Base-by-base conservation (phyloP, 2,797 vertebrate species). In the Typhlichthys subterraneus region DNA sequence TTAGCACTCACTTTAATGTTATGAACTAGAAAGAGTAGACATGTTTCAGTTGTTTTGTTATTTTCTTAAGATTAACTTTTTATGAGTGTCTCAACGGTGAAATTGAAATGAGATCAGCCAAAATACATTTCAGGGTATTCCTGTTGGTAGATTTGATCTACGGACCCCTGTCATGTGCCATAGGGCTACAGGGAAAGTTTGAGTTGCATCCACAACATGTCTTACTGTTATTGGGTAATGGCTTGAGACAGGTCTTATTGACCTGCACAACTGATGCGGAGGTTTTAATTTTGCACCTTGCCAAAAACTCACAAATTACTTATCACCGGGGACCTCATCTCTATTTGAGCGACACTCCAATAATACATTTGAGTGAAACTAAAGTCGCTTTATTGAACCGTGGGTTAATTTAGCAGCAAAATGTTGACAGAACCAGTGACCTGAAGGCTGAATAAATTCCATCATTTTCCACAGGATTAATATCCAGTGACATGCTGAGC, bases 211-310 rank as follows among this genome's bases (percentile, higher is more conserved):
- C 65, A 72, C 75, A 79, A 83, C 78, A 82, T 81, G 71, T 90
- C 83, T 71, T 86, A 59, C 76, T 81, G 75, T 85, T 80, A 77
- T 82, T 87, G 82, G 85, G 70, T 90, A 90, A 91, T 91, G 73
- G 75, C 70, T 79, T 64, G 75, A 84, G 87, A 88, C 80, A 54
- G 77, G 78, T 54, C 73, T 69, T 87, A 89, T 90, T 91, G 88
- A 90, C 85, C 86, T 59, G 60, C 53, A 75, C 84, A 70, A 86
- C 75, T 81, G 74, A 88, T 87, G 81, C 71, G 80, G 62, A 76
- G 76, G 80, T 81, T 88, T 88, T 89, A 80, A 86, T 88, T 90
- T 83, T 75, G 78, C 80, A 78, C 79, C 77, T 70, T 71, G 71
- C 72, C 79, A 75, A 70, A 77, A 80, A 75, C 86, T 85, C 77